Conservation (phyloP, 2,113 vertebrate species). For the Dicaeum eximium region DNA sequence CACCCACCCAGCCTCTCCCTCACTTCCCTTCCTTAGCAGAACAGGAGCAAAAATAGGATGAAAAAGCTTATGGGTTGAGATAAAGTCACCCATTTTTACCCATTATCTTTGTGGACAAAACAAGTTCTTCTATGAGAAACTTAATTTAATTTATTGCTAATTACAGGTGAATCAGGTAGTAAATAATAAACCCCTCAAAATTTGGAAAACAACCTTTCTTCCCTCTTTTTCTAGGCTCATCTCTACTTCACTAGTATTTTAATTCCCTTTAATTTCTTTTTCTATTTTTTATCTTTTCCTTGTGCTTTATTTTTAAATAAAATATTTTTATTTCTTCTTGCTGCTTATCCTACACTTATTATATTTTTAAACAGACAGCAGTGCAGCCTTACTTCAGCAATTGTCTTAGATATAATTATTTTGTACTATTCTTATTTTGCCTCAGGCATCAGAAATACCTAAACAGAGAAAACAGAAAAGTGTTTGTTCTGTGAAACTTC, state of each 20-base stretch:
- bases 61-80: neutral
- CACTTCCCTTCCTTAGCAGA: neutral
- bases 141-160: neutral
- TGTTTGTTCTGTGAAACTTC: neutral
- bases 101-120: neutral
- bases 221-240: fast-evolving
- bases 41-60: neutral
- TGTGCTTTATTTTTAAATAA: neutral
- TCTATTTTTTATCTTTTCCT: neutral
- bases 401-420: neutral
- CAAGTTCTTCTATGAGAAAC: neutral
- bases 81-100: neutral
- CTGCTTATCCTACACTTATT: neutral
- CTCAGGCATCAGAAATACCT: neutral
- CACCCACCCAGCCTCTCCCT: neutral
- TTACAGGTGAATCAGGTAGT: neutral
- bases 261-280: neutral
- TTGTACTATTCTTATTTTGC: neutral
- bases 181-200: neutral
- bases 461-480: neutral
- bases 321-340: neutral
- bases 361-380: neutral
- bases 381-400: neutral
- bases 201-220: neutral
- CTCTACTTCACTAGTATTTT: neutral